These are phyloP conservation scores for Erethizon dorsatum DNA, from an alignment of 2,797 vertebrate genomes.

Conservation along the genomic window DNA sequence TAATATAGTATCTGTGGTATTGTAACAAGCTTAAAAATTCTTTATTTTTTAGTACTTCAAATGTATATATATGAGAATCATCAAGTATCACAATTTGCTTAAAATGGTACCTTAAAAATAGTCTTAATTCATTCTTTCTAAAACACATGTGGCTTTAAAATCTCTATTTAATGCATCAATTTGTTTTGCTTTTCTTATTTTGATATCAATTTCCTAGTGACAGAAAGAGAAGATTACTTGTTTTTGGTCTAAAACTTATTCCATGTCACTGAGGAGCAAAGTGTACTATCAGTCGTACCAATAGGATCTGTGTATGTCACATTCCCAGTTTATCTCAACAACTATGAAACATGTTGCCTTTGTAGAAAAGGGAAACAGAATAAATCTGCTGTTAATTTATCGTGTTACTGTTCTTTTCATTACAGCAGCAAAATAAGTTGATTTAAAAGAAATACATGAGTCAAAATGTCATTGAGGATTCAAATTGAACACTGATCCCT, in stretches of 20 bases:
- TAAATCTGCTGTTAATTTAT: background rate
- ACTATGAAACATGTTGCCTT: background rate
- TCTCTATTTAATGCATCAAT: background rate
- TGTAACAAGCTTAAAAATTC: background rate
- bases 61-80: background rate
- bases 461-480: background rate
- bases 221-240: background rate
- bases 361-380: background rate
- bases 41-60: background rate
- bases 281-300: fast-evolving
- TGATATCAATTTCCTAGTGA: background rate
- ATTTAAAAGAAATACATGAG: background rate
- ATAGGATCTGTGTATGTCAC: background rate
- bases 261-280: background rate
- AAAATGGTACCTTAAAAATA: background rate
- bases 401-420: background rate
- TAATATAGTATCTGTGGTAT: background rate
- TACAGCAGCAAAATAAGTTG: background rate
- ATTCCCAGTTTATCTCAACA: background rate
- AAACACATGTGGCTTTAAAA: background rate
- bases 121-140: background rate
- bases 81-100: conserved; percentile 21
- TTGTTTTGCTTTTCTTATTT: background rate
- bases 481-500: background rate
- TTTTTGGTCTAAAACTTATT: background rate